These are phyloP conservation scores for Labrus mixtus DNA, from an alignment of 2,113 vertebrate genomes.

Conservation along the genomic window DNA sequence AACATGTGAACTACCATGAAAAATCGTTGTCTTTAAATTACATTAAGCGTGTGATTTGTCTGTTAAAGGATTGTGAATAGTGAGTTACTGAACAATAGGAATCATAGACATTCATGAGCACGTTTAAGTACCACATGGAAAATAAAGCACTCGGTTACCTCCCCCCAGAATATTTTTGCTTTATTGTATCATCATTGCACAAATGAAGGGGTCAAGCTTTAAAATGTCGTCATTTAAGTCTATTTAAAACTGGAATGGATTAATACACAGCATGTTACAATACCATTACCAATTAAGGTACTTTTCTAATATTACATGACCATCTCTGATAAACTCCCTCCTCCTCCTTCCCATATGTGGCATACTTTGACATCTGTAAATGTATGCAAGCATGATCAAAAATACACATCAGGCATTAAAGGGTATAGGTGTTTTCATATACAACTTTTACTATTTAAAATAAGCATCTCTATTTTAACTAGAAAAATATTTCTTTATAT, in stretches of 20 bases:
- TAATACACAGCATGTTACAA: conserved; percentile 1
- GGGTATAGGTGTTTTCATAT: background rate
- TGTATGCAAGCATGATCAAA: conserved; percentile 33
- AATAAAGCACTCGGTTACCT: conserved; percentile 17
- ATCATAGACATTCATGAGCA: background rate
- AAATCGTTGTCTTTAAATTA: background rate
- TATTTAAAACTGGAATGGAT: conserved; percentile 28
- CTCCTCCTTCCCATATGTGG: background rate
- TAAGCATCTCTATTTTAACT: conserved; percentile 46
- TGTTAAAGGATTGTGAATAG: background rate
- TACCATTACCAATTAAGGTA: background rate
- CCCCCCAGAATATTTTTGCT: conserved; percentile 78
- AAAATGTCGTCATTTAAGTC: conserved; percentile 29
- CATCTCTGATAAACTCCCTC: conserved; percentile 5
- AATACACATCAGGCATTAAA: conserved; percentile 3
- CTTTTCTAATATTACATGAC: conserved; percentile 23
- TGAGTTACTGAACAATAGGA: background rate
- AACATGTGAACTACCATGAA: background rate
- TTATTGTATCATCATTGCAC: conserved; percentile 69
- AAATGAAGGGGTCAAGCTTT: conserved; percentile 49
- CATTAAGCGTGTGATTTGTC: background rate
- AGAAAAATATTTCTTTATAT: conserved; percentile 64
- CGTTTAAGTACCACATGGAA: background rate
- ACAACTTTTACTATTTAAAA: conserved; percentile 4
- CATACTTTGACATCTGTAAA: conserved; percentile 19